These are phyloP conservation scores for Halictus quadricinctus DNA, from an alignment of 2,888 invertebrate genomes.

Conservation along the genomic window DNA sequence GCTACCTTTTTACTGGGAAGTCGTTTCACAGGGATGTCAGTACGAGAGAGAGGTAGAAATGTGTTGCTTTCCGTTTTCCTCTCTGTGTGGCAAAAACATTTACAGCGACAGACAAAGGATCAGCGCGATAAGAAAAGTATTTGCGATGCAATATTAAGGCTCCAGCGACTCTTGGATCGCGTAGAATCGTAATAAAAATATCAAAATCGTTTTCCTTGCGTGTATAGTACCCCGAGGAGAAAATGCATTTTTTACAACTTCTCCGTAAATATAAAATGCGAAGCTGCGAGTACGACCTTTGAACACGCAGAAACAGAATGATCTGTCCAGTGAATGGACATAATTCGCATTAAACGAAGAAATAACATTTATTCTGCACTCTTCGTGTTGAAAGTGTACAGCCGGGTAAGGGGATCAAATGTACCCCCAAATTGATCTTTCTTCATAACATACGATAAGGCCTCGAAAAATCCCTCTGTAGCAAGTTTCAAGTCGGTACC, in stretches of 20 bases:
- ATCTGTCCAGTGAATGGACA: neutral
- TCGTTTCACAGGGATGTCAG: neutral
- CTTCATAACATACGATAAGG: neutral
- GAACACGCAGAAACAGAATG: neutral
- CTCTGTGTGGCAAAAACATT: neutral
- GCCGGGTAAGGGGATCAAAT: no score
- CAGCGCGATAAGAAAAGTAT: neutral
- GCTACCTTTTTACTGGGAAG: neutral
- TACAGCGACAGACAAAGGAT: neutral
- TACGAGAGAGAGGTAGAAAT: neutral
- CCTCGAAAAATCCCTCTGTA: neutral
- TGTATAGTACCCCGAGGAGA: neutral
- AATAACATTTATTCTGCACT: neutral
- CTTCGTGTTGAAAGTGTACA: no score
- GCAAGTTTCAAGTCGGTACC: neutral
- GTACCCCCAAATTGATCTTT: no score
- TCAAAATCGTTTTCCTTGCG: neutral
- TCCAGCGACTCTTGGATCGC: neutral
- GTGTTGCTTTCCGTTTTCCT: neutral
- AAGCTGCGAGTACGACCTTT: no score
- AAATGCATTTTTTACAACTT: conserved; percentile 1
- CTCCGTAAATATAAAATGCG: neutral
- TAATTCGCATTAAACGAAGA: neutral
- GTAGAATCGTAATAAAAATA: neutral
- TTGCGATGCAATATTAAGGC: neutral